A percentile compares a stretch with the other conserved stretches of the same genome.
Evolutionary conservation across 2,888 invertebrate species (phyloP).

Genomic region (Synanthedon vespiformis): DNA sequence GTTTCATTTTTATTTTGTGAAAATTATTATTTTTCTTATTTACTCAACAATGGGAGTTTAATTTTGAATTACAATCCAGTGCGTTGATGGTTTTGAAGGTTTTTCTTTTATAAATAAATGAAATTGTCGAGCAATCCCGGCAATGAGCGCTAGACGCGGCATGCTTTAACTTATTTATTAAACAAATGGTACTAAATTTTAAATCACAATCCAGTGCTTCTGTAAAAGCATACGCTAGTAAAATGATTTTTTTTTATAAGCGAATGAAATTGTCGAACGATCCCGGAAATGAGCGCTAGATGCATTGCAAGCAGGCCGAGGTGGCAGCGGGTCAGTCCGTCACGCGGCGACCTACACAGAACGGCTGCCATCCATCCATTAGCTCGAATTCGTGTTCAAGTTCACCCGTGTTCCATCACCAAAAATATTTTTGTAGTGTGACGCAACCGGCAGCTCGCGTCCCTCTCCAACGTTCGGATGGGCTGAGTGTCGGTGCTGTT

Average conservation of each 20-base stretch:
- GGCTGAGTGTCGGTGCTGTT: conserved; percentile 55
- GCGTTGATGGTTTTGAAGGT: too few relatives aligned
- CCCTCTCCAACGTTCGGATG: conserved; percentile 46
- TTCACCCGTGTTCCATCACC: conserved; percentile 69
- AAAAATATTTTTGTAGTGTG: conserved; percentile 69
- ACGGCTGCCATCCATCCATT: conserved; percentile 48
- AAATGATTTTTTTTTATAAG: too few relatives aligned
- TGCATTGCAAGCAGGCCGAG: conserved; percentile 35
- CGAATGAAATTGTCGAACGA: background rate
- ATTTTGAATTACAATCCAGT: too few relatives aligned
- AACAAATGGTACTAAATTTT: too few relatives aligned
- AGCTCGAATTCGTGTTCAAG: conserved; percentile 66
- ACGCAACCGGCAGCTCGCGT: conserved; percentile 57
- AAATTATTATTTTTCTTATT: too few relatives aligned
- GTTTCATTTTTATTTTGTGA: too few relatives aligned
- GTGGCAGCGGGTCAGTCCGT: conserved; percentile 56
- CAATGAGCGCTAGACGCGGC: conserved; percentile 34
- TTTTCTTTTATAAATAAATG: too few relatives aligned
- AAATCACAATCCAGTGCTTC: too few relatives aligned
- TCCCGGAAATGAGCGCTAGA: conserved; percentile 34
- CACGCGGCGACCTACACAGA: conserved; percentile 53
- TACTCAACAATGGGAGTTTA: too few relatives aligned
- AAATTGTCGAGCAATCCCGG: conserved; percentile 15
- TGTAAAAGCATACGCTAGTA: too few relatives aligned
- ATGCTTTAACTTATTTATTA: conserved; percentile 2